Conservation (phyloP, 2,113 vertebrate species). For the Tringa solitaria region DNA sequence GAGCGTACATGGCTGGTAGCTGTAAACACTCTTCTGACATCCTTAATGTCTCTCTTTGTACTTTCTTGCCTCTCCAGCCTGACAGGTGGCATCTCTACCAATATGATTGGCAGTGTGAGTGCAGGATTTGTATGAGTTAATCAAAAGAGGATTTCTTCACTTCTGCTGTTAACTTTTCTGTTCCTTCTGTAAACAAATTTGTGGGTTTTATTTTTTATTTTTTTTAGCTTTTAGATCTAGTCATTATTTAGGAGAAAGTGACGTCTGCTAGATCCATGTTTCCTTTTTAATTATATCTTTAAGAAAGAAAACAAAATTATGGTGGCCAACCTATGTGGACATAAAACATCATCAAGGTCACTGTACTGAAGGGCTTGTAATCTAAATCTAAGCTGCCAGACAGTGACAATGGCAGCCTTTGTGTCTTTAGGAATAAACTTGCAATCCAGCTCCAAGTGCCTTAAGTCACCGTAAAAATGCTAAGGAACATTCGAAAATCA, state of each 20-base stretch:
- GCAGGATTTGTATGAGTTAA: neutral
- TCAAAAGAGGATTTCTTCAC: neutral
- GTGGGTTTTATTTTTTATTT: too few species aligned
- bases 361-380: neutral
- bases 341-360: neutral
- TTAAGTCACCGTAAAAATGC: neutral
- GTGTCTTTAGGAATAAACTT: neutral
- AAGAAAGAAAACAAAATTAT: neutral
- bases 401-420: neutral
- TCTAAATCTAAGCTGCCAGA: neutral
- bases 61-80: neutral
- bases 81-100: neutral
- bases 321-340: neutral
- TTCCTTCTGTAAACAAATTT: neutral
- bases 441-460: neutral
- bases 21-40: constrained; percentile 16
- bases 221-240: neutral
- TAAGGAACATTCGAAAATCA: neutral
- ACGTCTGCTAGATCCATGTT: neutral
- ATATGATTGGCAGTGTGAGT: neutral
- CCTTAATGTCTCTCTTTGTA: neutral
- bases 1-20: neutral
- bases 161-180: neutral
- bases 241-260: neutral
- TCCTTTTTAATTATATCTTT: neutral